phyloP scores from a whole-genome alignment of 2,797 vertebrate genomes.

The Serranus cabrilla region DNA sequence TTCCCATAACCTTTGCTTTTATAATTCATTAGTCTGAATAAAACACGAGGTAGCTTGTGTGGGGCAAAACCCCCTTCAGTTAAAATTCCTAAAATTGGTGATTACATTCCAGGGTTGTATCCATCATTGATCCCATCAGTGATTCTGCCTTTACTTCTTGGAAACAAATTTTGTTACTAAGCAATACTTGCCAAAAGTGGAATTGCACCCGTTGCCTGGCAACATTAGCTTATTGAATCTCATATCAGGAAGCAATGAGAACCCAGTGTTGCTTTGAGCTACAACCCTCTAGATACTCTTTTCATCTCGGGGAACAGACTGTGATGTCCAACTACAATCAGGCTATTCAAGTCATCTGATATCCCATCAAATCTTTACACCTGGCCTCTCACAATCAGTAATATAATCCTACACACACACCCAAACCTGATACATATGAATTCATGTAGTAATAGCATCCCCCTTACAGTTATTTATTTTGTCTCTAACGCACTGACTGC shows the following conservation, averaged over 20 bases:
- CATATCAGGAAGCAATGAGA: conserved; percentile 64
- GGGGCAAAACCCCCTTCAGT: no score
- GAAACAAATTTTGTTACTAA: conserved; percentile 76
- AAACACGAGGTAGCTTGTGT: not conserved
- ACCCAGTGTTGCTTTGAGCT: conserved; percentile 63
- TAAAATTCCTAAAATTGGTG: conserved; percentile 34
- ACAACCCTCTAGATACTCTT: conserved; percentile 61
- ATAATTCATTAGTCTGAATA: not conserved
- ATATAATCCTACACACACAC: conserved; percentile 12
- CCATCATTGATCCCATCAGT: conserved; percentile 38
- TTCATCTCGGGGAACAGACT: conserved; percentile 47
- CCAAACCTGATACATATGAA: conserved; percentile 9
- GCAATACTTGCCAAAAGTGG: conserved; percentile 79
- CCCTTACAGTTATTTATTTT: conserved; percentile 9
- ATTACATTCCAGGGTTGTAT: conserved; percentile 33
- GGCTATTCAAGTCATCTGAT: conserved; percentile 39
- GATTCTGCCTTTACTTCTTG: conserved; percentile 62
- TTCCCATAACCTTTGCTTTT: not conserved
- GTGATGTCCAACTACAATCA: conserved; percentile 56
- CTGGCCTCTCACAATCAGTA: conserved; percentile 1
- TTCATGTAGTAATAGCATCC: not conserved
- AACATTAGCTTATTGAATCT: conserved; percentile 79
- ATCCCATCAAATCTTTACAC: conserved; percentile 20
- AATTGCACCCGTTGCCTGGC: conserved; percentile 79
- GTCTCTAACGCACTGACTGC: not conserved